Conservation (phyloP, 2,888 invertebrate genomes). For the Microctonus aethiopoides region DNA sequence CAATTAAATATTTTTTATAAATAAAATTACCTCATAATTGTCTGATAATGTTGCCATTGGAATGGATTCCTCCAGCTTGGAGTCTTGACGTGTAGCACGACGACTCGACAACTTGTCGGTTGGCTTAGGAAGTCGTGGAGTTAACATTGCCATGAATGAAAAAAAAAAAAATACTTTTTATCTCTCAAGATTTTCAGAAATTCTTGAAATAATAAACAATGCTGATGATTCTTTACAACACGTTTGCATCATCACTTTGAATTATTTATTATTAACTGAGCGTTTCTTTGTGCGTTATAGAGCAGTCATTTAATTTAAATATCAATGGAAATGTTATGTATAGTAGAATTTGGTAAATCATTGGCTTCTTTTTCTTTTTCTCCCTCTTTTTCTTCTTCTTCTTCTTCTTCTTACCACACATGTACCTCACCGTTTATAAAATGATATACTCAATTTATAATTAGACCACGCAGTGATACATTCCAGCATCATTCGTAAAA, state of each 20-base stretch:
- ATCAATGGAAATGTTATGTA: too few species aligned
- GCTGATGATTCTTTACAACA: background rate
- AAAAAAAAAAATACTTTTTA: background rate
- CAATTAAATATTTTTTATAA: background rate
- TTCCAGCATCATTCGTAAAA: slow-evolving; percentile 34
- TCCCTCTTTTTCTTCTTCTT: too few species aligned
- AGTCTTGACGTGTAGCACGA: slow-evolving; percentile 35
- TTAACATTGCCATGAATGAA: slow-evolving; percentile 13
- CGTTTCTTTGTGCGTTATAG: background rate
- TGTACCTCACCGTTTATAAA: slow-evolving; percentile 57
- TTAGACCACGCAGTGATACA: slow-evolving; percentile 52
- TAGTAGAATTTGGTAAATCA: too few species aligned
- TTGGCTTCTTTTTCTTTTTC: too few species aligned
- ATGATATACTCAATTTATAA: slow-evolving; percentile 56
- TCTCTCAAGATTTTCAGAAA: background rate
- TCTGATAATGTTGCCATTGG: slow-evolving; percentile 30
- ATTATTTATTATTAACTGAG: background rate
- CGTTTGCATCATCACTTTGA: background rate
- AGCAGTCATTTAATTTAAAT: background rate
- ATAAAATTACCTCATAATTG: slow-evolving; percentile 41
- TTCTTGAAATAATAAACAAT: background rate
- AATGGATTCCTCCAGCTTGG: slow-evolving; percentile 34
- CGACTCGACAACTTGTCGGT: slow-evolving; percentile 43
- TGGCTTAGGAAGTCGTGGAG: slow-evolving; percentile 37
- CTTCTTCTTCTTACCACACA: slow-evolving; percentile 43